Base-by-base conservation (phyloP, 2,888 invertebrate genomes). In the Antitype chi region DNA sequence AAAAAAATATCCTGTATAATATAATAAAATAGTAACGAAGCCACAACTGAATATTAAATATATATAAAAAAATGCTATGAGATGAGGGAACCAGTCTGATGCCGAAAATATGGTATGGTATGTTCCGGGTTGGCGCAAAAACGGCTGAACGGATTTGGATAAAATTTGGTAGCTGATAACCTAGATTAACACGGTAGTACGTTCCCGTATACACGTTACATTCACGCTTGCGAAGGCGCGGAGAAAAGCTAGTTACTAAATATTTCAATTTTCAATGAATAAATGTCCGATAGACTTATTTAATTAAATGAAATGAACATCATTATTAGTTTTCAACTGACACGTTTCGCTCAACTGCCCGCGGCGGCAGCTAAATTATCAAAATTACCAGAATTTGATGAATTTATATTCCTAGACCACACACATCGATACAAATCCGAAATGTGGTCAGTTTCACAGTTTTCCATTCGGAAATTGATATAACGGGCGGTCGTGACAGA, bases 401-500 rank as follows among this genome's bases (percentile, higher is more conserved):
- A 64, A 70, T 70, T 77, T 32, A 81, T 80, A 76, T 87, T 76
- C 77, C 67, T 59, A 63, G 64, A 87, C 85, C 83, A 67, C 84
- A 81, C 74, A 74, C 71, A 81, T 77, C 67, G 60, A 80, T 84
- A 80, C 79, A 79, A 84, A 82, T 79, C 47, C 43, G 43, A 80
- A 81, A 71, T 88, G 81, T 84, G 87, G 88, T 87, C 69, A 72
- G 75, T 76, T 72, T 78, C 81, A 82, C 84, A 85, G 85, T 89
- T 88, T 88, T 89, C 87, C 80, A 88, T 88, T 90, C 86, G 84
- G 78, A 86, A 88, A 87, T 87, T 81, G 82, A 87, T 82, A 87
- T 83, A 87, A 88, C 86, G 79, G 85, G 81, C 84, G 81, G 84
- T 90, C 88, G 87, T 89, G 89, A 89, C 90, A 86, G 87, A 89